Conservation (phyloP, 2,888 invertebrate species). For the Drosophila meridiana region DNA sequence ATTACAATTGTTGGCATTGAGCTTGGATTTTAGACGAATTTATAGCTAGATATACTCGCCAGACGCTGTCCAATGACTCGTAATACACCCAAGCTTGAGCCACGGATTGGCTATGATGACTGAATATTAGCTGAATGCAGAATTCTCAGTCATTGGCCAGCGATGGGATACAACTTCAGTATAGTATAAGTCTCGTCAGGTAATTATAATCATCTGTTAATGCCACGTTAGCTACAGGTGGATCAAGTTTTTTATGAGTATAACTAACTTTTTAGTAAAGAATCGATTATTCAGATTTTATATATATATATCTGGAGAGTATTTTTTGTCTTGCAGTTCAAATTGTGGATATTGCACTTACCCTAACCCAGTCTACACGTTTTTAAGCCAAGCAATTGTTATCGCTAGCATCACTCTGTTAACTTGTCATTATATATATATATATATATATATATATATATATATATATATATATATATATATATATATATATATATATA, state of each 20-base stretch:
- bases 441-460: slow-evolving; percentile 7
- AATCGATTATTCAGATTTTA: background rate
- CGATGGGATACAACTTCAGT: background rate
- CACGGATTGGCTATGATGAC: background rate
- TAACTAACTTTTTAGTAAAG: background rate
- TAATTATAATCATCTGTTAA: background rate
- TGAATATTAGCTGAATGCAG: background rate
- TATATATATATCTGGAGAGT: no score
- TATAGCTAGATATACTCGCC: background rate
- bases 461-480: background rate
- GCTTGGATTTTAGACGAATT: background rate
- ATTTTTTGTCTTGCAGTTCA: background rate
- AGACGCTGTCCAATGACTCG: no score
- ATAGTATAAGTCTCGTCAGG: no score
- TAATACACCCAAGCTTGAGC: background rate
- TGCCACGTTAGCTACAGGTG: no score
- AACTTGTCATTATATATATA: slow-evolving; percentile 21
- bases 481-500: background rate
- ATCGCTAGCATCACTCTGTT: slow-evolving; percentile 45
- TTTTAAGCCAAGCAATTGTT: slow-evolving; percentile 12
- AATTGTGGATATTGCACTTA: background rate
- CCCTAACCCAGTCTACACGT: background rate
- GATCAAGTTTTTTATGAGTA: background rate
- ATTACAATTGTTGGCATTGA: background rate
- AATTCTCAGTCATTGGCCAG: no score